A percentile compares a stretch with the other conserved stretches of the same genome.
Evolutionary conservation across 2,888 invertebrate species (phyloP).

Genomic region (Lasioglossum pauxillum): DNA sequence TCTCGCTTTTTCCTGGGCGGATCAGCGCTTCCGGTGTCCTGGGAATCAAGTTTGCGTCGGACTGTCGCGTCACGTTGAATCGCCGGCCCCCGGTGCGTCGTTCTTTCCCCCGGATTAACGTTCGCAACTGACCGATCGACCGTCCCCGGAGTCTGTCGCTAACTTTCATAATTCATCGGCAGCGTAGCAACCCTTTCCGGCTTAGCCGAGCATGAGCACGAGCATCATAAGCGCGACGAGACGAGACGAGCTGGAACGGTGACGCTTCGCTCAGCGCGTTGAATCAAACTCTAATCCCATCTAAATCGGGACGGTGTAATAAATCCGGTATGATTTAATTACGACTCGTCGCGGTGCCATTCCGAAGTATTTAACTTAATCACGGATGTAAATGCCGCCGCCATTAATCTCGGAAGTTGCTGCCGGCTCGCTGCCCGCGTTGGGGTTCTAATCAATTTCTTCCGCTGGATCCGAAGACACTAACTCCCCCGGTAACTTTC

Average conservation of each 20-base stretch:
- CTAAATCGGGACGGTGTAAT: slow-evolving; percentile 60
- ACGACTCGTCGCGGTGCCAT: slow-evolving; percentile 54
- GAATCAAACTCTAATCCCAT: slow-evolving; percentile 62
- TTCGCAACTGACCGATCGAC: slow-evolving; percentile 64
- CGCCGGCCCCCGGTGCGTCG: slow-evolving; percentile 22
- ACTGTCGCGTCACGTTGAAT: neutral
- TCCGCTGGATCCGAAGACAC: slow-evolving; percentile 23
- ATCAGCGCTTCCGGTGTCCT: slow-evolving; percentile 8
- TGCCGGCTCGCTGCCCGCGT: neutral
- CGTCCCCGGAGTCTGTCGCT: slow-evolving; percentile 50
- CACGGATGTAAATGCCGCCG: slow-evolving; percentile 49
- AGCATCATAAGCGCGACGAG: neutral
- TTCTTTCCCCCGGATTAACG: slow-evolving; percentile 54
- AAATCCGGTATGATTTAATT: slow-evolving; percentile 67
- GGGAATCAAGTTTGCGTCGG: slow-evolving; percentile 31
- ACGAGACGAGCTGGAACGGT: neutral
- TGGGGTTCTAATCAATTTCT: slow-evolving; percentile 39
- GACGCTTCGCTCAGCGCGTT: neutral
- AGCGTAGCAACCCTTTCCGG: slow-evolving; percentile 33
- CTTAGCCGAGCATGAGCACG: neutral
- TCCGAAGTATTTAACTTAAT: slow-evolving; percentile 62
- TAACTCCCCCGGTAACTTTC: slow-evolving; percentile 18
- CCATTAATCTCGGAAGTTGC: slow-evolving; percentile 46
- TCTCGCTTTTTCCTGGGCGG: slow-evolving; percentile 15
- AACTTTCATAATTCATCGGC: slow-evolving; percentile 72